Base-by-base conservation (phyloP, 2,888 invertebrate species). In the Romanomermis culicivorax region DNA sequence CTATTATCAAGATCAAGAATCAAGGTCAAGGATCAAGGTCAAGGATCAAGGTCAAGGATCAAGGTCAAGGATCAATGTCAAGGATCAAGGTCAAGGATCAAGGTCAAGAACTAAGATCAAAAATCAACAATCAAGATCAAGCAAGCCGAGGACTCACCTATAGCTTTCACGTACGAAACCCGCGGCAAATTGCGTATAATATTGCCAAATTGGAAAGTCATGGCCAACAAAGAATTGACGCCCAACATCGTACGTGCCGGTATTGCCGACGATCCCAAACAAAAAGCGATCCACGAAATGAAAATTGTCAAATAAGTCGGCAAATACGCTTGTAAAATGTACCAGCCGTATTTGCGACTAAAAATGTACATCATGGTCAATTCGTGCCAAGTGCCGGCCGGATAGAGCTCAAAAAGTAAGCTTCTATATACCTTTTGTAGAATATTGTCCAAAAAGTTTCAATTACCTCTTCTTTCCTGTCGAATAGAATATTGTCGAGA, bases 261-360 rank as follows among this genome's bases (percentile, higher is more conserved):
- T n/a, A 57, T 55, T 2, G 55, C 55, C 17, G 45, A 45, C 27
- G 57, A 51, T 30, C 57, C 57, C 24, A 57, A 51, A 25, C 54
- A 54, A 42, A 57, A 57, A 4, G 57, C 45, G 17, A 57, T 54
- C 57, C 57, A 57, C 1, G 55, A 53, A 53, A 67, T 67, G 56
- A 67, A 67, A 49, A 67, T 67, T 4, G 66, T 66, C 50, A 49
- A 49, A 59, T 65, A 67, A n/a, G 67, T 65, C 20, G 67, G 67
- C 47, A 66, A 60, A 53, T 65, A 67, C n/a, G 67, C 67, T 57
- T 67, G 67, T 47, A 67, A 60, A 54, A 65, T 63, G 60, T 67
- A 67, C 63, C 65, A 67, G 29, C 66, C 67, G 57, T 63, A 67
- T 20, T 64, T 60, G 20, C 67, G 58, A 50, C 61, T 60, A 58